These are phyloP conservation scores for Myripristis murdjan DNA, from an alignment of 2,797 vertebrate genomes.

Conservation along the genomic window DNA sequence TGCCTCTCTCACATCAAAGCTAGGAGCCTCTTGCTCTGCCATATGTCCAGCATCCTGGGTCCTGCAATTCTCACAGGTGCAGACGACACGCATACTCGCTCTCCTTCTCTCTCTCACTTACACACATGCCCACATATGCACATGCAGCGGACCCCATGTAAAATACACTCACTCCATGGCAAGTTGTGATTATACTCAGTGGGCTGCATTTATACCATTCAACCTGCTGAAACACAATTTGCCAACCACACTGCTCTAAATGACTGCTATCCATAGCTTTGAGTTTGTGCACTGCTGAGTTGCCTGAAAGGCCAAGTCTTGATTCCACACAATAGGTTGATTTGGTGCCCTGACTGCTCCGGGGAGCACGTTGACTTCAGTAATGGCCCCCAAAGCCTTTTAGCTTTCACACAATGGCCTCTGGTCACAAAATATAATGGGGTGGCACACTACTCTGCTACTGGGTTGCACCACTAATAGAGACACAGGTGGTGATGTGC, in stretches of 20 bases:
- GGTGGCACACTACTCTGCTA: slow-evolving; percentile 43
- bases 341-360: slow-evolving; percentile 60
- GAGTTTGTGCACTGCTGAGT: slow-evolving; percentile 47
- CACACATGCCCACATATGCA: not conserved
- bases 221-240: slow-evolving; percentile 24
- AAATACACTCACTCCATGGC: not conserved
- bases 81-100: not conserved
- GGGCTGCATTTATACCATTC: slow-evolving; percentile 30
- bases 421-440: slow-evolving; percentile 74
- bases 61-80: slow-evolving; percentile 26
- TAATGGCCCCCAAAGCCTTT: slow-evolving; percentile 71
- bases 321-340: slow-evolving; percentile 67
- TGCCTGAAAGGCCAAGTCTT: slow-evolving; percentile 57
- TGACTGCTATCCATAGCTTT: slow-evolving; percentile 44
- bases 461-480: slow-evolving; percentile 61
- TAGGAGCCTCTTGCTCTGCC: slow-evolving; percentile 48
- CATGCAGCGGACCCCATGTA: not conserved
- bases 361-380: slow-evolving; percentile 68
- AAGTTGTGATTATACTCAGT: slow-evolving; percentile 22
- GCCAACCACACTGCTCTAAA: slow-evolving; percentile 25
- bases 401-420: slow-evolving; percentile 63
- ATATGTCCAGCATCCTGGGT: slow-evolving; percentile 61
- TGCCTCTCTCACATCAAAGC: slow-evolving; percentile 57
- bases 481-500: slow-evolving; percentile 72
- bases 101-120: slow-evolving; percentile 2